Evolutionary conservation across 2,888 invertebrate species (phyloP).

Genomic region (Morinoia aosen): DNA sequence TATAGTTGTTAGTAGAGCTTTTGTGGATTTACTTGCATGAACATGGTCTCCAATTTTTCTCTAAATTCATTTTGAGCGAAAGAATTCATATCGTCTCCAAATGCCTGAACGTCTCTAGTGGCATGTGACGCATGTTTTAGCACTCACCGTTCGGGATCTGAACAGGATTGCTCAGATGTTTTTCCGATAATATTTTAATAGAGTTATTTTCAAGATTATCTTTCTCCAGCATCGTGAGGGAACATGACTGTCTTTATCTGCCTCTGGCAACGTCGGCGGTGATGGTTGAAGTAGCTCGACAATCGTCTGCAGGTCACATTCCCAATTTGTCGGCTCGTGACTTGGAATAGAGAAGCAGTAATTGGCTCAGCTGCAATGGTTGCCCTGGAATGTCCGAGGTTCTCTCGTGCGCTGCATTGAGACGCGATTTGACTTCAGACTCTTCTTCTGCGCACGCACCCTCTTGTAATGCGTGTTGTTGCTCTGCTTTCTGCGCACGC

Average conservation of each 20-base stretch:
- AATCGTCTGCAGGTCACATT: slow-evolving; percentile 7
- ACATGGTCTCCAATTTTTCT: neutral
- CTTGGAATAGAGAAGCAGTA: slow-evolving; percentile 47
- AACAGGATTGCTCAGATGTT: neutral
- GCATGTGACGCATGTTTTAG: no score
- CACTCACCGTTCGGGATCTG: neutral
- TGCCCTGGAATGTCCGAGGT: neutral
- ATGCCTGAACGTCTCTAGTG: no score
- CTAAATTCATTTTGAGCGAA: neutral
- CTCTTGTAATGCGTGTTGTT: neutral
- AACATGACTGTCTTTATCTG: neutral
- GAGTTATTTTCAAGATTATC: neutral
- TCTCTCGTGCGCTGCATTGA: neutral
- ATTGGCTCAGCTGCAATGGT: slow-evolving; percentile 42
- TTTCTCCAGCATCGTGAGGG: neutral
- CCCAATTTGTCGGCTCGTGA: slow-evolving; percentile 19
- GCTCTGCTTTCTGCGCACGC: no score
- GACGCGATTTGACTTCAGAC: neutral
- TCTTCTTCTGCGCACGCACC: neutral
- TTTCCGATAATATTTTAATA: neutral
- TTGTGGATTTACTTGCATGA: neutral
- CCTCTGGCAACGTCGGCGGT: neutral
- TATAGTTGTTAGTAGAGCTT: neutral
- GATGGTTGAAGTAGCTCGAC: neutral
- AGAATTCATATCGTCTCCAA: neutral